Base-by-base conservation (phyloP, 2,113 vertebrate genomes). In the Tragulus kanchil region DNA sequence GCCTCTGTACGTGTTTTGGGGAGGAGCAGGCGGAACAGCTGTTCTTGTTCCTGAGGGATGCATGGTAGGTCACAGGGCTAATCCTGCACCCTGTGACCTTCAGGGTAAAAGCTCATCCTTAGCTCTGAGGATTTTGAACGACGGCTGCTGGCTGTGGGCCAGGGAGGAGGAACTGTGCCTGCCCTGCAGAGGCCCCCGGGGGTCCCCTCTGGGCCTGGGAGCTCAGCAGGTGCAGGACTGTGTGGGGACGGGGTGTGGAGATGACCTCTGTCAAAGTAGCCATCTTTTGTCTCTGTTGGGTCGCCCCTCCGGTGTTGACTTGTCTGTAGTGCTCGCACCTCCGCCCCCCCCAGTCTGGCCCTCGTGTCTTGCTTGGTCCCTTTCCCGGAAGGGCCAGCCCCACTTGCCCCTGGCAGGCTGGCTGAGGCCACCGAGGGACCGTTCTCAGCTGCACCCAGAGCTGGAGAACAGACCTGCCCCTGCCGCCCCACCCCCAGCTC, bases 201-300 rank as follows among this genome's bases (percentile, higher is more conserved):
- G n/a, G n/a, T n/a, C n/a, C n/a, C n/a, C n/a, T n/a, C n/a, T n/a
- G n/a, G n/a, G n/a, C n/a, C n/a, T n/a, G n/a, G n/a, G n/a, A n/a
- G n/a, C n/a, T n/a, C n/a, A n/a, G n/a, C n/a, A n/a, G n/a, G n/a
- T n/a, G n/a, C n/a, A n/a, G n/a, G n/a, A n/a, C n/a, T n/a, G n/a
- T n/a, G n/a, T n/a, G n/a, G n/a, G n/a, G n/a, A n/a, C n/a, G n/a
- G n/a, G n/a, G n/a, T n/a, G n/a, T n/a, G n/a, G n/a, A n/a, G n/a
- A n/a, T n/a, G n/a, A n/a, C n/a, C n/a, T n/a, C n/a, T n/a, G n/a
- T n/a, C n/a, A 99, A 99, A 99, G 99, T 99, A 99, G 99, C 99
- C 95, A 96, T 95, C 97, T 99, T 97, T 94, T 84, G 97, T 96
- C 89, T 98, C 99, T 99, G 99, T 99, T 98, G 98, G 98, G 98